Conservation (phyloP, 2,113 vertebrate genomes). For the Egretta garzetta region DNA sequence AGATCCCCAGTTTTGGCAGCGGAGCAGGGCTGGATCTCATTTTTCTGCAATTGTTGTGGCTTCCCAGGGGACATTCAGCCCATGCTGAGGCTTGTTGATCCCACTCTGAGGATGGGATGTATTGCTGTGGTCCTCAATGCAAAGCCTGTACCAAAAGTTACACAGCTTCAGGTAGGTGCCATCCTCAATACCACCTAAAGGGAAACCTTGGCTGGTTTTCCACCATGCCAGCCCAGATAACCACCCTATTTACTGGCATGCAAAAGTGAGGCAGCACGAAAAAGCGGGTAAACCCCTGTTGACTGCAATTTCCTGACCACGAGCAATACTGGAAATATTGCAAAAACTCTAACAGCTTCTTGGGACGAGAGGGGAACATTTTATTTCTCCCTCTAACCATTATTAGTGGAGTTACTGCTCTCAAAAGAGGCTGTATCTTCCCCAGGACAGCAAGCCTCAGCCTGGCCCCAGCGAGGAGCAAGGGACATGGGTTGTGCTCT, state of each 20-base stretch:
- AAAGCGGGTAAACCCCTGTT: not conserved
- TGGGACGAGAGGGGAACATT: not conserved
- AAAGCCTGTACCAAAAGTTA: not conserved
- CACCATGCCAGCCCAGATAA: not conserved
- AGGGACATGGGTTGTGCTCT: fast-evolving
- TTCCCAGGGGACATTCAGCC: not conserved
- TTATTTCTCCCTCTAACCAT: not conserved
- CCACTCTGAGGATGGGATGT: not conserved
- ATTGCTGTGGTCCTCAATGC: not conserved
- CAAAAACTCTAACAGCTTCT: not conserved
- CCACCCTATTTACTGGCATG: not conserved
- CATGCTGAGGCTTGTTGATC: not conserved
- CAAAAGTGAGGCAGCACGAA: not conserved
- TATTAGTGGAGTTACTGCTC: not conserved
- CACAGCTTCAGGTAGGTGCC: not conserved
- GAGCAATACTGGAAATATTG: not conserved
- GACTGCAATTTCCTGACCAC: not conserved
- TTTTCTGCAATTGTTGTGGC: not conserved
- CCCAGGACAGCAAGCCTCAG: not conserved
- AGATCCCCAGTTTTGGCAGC: not conserved
- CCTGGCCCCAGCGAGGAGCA: not conserved
- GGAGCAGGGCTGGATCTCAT: not conserved
- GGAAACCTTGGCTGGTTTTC: not conserved
- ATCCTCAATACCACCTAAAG: not conserved
- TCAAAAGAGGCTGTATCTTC: not conserved